A percentile compares a stretch with the other conserved stretches of the same genome.
Evolutionary conservation across 2,113 vertebrate genomes (phyloP).

Genomic region (Misgurnus mizolepis): DNA sequence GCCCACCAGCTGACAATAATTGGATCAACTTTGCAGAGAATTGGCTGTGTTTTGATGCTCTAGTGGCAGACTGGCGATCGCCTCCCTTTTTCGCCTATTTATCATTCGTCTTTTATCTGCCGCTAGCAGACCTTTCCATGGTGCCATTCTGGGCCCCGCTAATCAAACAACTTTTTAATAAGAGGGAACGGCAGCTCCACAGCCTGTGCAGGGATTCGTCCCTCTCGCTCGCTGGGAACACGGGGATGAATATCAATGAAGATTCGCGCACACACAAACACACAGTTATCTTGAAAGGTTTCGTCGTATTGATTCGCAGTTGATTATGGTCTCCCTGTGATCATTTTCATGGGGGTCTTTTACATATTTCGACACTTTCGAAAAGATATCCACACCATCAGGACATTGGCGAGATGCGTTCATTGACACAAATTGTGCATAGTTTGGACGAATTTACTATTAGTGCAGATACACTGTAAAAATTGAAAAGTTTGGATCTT

Average conservation of each 20-base stretch:
- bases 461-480: background rate
- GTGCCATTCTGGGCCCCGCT: constrained; percentile 78
- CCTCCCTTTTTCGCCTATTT: constrained; percentile 73
- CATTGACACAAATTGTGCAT: background rate
- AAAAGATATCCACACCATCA: background rate
- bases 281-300: constrained; percentile 35
- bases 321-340: constrained; percentile 15
- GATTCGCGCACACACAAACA: constrained; percentile 19
- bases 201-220: constrained; percentile 66
- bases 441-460: background rate
- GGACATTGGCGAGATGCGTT: background rate
- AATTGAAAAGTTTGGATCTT: too few species aligned
- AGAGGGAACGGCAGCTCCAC: constrained; percentile 78
- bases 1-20: constrained; percentile 86
- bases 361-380: background rate
- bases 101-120: constrained; percentile 88
- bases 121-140: constrained; percentile 80
- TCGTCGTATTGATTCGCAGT: constrained; percentile 18
- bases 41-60: constrained; percentile 86
- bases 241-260: constrained; percentile 76
- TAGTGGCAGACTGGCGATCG: constrained; percentile 79
- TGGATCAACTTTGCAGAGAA: constrained; percentile 90
- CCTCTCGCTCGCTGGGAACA: constrained; percentile 63
- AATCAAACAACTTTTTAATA: constrained; percentile 91
- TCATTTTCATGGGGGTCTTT: background rate